Percentiles rank a stretch among this genome's conserved stretches.
These are phyloP conservation scores for Merodon equestris DNA, from an alignment of 2,888 invertebrate genomes.

Conservation along the genomic window DNA sequence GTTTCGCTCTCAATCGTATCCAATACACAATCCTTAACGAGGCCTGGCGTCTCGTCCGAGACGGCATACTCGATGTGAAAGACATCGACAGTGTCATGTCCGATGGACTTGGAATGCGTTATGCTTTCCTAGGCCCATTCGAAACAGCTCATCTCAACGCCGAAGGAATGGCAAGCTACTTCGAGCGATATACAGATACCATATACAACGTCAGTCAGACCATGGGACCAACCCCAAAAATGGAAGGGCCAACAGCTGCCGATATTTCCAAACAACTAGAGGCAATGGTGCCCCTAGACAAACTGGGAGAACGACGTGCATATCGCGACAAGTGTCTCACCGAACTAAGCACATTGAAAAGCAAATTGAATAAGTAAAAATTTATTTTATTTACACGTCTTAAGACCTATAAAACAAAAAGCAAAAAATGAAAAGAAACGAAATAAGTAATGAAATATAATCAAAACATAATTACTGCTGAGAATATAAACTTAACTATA, in stretches of 20 bases:
- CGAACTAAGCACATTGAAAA: conserved; percentile 88
- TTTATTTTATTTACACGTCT: conserved; percentile 60
- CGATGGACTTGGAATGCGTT: conserved; percentile 95
- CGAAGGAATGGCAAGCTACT: conserved; percentile 86
- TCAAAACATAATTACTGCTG: too few species aligned
- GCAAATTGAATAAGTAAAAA: conserved; percentile 81
- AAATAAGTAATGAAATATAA: too few species aligned
- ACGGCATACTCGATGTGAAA: conserved; percentile 89
- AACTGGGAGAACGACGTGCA: conserved; percentile 85
- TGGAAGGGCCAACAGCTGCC: conserved; percentile 84
- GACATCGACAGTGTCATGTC: conserved; percentile 97
- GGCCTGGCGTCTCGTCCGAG: conserved; percentile 92
- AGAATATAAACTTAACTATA: background rate
- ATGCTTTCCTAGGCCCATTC: conserved; percentile 95
- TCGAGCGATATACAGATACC: conserved; percentile 83
- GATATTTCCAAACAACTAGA: conserved; percentile 87
- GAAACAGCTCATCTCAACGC: conserved; percentile 97
- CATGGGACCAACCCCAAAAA: conserved; percentile 87
- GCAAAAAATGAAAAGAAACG: too few species aligned
- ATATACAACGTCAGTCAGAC: conserved; percentile 84
- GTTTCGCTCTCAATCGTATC: conserved; percentile 95
- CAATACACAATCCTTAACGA: conserved; percentile 97
- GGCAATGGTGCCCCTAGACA: conserved; percentile 86
- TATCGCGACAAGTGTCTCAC: conserved; percentile 93
- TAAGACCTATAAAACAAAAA: conserved; percentile 36